Evolutionary conservation across 2,797 vertebrate species (phyloP), one percentile per base, ranked within the genome.

Genomic region (Acanthiza pusilla): DNA sequence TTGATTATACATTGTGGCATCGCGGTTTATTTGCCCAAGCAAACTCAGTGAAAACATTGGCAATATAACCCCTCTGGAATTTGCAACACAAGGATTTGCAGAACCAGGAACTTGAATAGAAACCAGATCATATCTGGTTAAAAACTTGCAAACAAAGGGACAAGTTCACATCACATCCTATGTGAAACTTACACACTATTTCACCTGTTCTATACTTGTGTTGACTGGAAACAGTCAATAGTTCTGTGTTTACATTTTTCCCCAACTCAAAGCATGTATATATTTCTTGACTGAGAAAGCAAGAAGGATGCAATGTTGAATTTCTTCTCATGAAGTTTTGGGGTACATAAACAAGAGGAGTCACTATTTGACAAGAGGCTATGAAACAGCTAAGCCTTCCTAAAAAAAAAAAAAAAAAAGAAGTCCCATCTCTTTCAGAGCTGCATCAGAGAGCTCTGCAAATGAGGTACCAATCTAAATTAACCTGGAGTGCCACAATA

Each of bases 401-500:
- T 2, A 43, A 29, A 72, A 55, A 48, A 43, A 9, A 12, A 25
- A n/a, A 11, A 36, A 38, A 71, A 38, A 32, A 42, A n/a, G 40
- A 23, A 51, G 7, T 22, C 22, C 53, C n/a, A 5, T 55, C 15
- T 38, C 66, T 71, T 94, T 71, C 43, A 51, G 30, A 51, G 54
- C 63, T 86, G 42, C 22, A 11, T 65, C 82, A 78, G 20, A 20
- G n/a, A 45, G 42, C 57, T 68, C 67, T 27, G 71, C 20, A 61
- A 74, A 75, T 36, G 20, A 81, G 13, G 15, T 45, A 50, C 92
- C 92, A 93, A 84, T 78, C 84, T 77, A 87, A 74, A 94, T 96
- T 93, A 94, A 97, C 94, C 91, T 87, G 57, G 9, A 87, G 6
- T 55, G 73, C 77, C 38, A 29, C 50, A 72, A 71, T 83, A 92